Conservation (phyloP, 2,113 vertebrate genomes). For the Thamnophis sirtalis region DNA sequence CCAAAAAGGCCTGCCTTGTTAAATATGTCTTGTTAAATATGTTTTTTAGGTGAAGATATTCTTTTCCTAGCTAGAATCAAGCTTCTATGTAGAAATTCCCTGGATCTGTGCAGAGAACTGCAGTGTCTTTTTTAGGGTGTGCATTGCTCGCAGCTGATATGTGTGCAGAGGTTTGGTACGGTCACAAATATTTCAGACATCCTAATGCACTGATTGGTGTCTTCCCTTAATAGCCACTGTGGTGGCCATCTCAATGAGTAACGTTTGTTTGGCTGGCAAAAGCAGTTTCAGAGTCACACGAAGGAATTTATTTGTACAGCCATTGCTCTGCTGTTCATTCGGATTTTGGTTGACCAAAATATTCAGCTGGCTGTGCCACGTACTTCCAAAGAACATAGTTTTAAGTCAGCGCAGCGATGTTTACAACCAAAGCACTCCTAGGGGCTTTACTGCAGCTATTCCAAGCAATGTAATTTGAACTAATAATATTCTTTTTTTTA, state of each 20-base stretch:
- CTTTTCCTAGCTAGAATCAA: neutral
- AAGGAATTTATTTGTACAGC: neutral
- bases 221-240: neutral
- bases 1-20: neutral
- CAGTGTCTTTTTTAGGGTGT: neutral
- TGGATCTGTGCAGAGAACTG: neutral
- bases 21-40: neutral
- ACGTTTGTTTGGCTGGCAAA: neutral
- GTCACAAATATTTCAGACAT: neutral
- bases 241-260: neutral
- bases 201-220: neutral
- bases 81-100: neutral
- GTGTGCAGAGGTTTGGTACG: neutral
- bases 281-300: neutral
- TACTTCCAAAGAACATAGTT: neutral
- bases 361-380: neutral
- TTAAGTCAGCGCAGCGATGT: too few relatives aligned
- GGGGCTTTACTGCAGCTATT: neutral
- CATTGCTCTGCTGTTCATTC: neutral
- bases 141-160: neutral
- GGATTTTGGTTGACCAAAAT: neutral
- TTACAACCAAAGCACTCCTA: neutral
- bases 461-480: neutral
- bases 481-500: constrained; percentile 40
- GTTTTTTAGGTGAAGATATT: neutral